Conservation (phyloP, 2,888 invertebrate genomes). For the Priocnemis perturbator region DNA sequence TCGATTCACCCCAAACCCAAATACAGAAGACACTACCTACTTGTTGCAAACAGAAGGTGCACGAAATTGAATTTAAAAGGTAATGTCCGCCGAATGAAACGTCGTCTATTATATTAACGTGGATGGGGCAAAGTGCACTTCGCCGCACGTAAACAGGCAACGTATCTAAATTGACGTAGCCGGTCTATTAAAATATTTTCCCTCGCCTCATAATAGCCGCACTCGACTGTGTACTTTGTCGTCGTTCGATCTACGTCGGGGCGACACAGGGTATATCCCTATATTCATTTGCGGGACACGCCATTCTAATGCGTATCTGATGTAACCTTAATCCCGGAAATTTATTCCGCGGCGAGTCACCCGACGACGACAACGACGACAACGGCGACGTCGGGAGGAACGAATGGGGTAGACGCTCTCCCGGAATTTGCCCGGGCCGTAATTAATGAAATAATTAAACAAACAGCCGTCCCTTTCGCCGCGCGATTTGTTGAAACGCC, state of each 20-base stretch:
- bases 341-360: conserved; percentile 38
- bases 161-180: not conserved
- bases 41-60: too few relatives aligned
- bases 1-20: too few relatives aligned
- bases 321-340: conserved; percentile 42
- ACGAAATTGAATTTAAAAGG: not conserved
- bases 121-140: too few relatives aligned
- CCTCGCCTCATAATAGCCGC: not conserved
- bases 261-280: conserved; percentile 9
- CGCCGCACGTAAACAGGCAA: too few relatives aligned
- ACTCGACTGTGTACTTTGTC: not conserved
- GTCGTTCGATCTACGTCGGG: not conserved
- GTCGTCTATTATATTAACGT: too few relatives aligned
- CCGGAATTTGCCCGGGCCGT: conserved; percentile 10
- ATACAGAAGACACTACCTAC: not conserved
- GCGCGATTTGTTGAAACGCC: conserved; percentile 12
- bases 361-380: not conserved
- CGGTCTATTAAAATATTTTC: not conserved
- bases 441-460: conserved; percentile 38
- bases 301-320: conserved; percentile 26
- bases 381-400: conserved; percentile 1
- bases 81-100: not conserved
- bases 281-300: conserved; percentile 20
- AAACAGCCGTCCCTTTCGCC: conserved; percentile 13
- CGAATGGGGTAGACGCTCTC: conserved; percentile 22